These are phyloP conservation scores for Podargus strigoides DNA, from an alignment of 2,797 vertebrate species.

Conservation along the genomic window DNA sequence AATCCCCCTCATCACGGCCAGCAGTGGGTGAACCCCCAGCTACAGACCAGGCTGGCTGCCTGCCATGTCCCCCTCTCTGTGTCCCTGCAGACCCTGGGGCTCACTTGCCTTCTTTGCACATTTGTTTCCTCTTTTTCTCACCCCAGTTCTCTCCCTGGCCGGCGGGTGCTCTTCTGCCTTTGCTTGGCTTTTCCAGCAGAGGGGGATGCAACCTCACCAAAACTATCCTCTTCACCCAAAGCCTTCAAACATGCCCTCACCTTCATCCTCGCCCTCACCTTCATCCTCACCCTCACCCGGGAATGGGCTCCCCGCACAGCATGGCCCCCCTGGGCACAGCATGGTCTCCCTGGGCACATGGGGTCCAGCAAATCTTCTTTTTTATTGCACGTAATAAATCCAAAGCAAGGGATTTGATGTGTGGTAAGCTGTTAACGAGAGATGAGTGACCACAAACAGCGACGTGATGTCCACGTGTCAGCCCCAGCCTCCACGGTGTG, in stretches of 20 bases:
- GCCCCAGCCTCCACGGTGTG: not conserved
- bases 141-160: not conserved
- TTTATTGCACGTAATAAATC: not conserved
- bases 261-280: not conserved
- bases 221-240: not conserved
- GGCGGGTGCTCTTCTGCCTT: not conserved
- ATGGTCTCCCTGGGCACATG: not conserved
- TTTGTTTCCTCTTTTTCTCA: not conserved
- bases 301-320: not conserved
- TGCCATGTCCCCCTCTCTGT: rapidly evolving
- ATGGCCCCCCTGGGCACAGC: not conserved
- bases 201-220: slow-evolving; percentile 46
- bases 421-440: not conserved
- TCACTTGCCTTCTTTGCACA: rapidly evolving
- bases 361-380: not conserved
- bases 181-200: slow-evolving; percentile 59
- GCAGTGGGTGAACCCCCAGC: not conserved
- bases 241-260: not conserved
- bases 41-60: not conserved
- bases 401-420: not conserved
- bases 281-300: not conserved
- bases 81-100: not conserved
- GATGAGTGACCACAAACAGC: not conserved
- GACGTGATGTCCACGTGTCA: rapidly evolving
- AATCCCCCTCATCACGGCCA: rapidly evolving